phyloP scores from a whole-genome alignment of 2,797 vertebrate species.

The Sarcoramphus papa region DNA sequence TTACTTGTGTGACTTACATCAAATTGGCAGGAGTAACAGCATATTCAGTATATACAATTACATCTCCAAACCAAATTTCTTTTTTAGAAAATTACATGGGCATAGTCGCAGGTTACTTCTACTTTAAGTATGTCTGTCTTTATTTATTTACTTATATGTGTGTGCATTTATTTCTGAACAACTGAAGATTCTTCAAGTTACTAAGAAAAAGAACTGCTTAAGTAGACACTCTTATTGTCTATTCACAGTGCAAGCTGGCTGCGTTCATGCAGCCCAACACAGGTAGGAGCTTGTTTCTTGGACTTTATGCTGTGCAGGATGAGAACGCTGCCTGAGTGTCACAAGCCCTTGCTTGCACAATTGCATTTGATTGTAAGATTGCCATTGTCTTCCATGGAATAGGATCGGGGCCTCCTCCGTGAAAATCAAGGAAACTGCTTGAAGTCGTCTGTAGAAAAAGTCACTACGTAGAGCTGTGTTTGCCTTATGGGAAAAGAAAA shows the following conservation, averaged over 20 bases:
- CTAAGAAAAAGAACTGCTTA: not conserved
- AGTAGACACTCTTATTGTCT: fast-evolving
- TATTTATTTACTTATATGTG: not conserved
- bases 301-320: not conserved
- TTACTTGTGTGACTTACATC: not conserved
- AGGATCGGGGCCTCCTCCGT: not conserved
- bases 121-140: not conserved
- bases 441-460: not conserved
- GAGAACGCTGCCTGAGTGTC: not conserved
- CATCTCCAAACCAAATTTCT: not conserved
- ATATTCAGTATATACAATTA: not conserved
- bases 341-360: not conserved
- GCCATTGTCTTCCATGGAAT: not conserved
- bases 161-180: not conserved
- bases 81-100: not conserved
- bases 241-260: not conserved
- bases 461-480: not conserved
- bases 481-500: not conserved
- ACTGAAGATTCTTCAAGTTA: not conserved
- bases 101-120: not conserved
- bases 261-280: not conserved
- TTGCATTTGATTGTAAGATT: not conserved
- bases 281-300: not conserved
- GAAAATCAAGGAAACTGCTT: not conserved
- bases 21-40: not conserved